Percentiles rank a stretch among this genome's conserved stretches.
phyloP scores from a whole-genome alignment of 2,113 vertebrate genomes.

The Taurulus bubalis region DNA sequence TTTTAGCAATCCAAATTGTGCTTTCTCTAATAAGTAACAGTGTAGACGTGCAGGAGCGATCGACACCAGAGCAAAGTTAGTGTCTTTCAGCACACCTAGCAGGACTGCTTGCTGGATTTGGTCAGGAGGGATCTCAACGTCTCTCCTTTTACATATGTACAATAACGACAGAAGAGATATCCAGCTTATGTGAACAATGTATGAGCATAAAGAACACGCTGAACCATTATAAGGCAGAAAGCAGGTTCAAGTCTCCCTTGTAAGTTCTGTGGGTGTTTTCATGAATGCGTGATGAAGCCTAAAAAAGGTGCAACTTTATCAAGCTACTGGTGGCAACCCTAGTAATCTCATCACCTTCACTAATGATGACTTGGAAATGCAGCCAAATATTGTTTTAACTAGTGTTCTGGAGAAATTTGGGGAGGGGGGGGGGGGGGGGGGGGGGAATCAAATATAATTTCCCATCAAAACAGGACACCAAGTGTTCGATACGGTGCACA shows the following conservation, averaged over 20 bases:
- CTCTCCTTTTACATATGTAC: constrained; percentile 69
- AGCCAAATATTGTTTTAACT: constrained; percentile 21
- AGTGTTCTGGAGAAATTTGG: constrained; percentile 35
- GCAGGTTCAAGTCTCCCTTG: constrained; percentile 77
- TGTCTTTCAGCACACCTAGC: constrained; percentile 55
- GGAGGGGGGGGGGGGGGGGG: neutral
- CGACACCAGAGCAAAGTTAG: constrained; percentile 46
- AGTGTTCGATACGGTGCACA: constrained; percentile 33
- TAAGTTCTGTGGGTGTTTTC: constrained; percentile 62
- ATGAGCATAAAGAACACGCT: constrained; percentile 43
- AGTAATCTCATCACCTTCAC: constrained; percentile 15
- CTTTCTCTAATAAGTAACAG: constrained; percentile 74
- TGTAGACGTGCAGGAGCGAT: constrained; percentile 53
- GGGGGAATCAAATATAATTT: constrained; percentile 22
- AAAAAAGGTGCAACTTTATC: constrained; percentile 21
- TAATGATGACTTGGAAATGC: constrained; percentile 9
- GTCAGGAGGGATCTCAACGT: constrained; percentile 62
- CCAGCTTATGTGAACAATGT: constrained; percentile 67
- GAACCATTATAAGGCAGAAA: constrained; percentile 79
- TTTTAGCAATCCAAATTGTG: constrained; percentile 75
- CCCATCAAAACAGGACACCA: constrained; percentile 58
- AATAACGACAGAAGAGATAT: constrained; percentile 54
- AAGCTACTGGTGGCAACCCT: constrained; percentile 5
- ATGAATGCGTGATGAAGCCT: constrained; percentile 23
- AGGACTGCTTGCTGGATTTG: constrained; percentile 68